Base-by-base conservation (phyloP, 2,797 vertebrate species). In the Austrolebias charrua region DNA sequence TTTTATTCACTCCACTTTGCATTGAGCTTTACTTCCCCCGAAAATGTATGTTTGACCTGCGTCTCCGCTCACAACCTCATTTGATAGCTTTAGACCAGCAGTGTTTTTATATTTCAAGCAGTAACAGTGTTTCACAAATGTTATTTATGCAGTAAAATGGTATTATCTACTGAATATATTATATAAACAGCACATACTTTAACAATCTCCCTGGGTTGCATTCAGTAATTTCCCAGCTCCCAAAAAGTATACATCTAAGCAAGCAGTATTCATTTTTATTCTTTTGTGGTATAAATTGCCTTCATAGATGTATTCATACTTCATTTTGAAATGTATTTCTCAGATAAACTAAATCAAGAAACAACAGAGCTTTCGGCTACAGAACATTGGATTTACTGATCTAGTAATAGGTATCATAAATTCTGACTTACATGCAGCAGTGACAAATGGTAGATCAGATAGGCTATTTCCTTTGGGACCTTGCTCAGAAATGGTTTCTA, bases 331-430 rank as follows among this genome's bases (percentile, higher is more conserved):
- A 80, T 78, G 76, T 81, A 72, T 87, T 88, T 90, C 83, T 81
- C 85, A 87, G 83, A 89, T 86, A 86, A 90, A 89, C 83, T 85
- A 84, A 90, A 91, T 88, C 82, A 85, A 86, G 83, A 81, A 86
- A 87, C 80, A 86, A 88, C 88, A 88, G 73, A 85, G 86, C 83
- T 89, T 84, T 84, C 47, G 77, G 88, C 85, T 80, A 86, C 75
- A 88, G 85, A 86, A 88, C 86, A 90, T 84, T 89, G 82, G 78
- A 88, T 91, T 88, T 89, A 86, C 84, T 84, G 80, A 85, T 84
- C 76, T 65, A 65, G 85, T 91, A 90, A 91, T 88, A 90, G 81
- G 85, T 83, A 84, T 79, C 84, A 91, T 92, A 89, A 89, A 90
- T 92, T 88, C 71, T 84, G 79, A 88, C 83, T 85, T 83, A 79